Evolutionary conservation across 2,113 vertebrate species (phyloP).

Genomic region (Neofelis nebulosa): DNA sequence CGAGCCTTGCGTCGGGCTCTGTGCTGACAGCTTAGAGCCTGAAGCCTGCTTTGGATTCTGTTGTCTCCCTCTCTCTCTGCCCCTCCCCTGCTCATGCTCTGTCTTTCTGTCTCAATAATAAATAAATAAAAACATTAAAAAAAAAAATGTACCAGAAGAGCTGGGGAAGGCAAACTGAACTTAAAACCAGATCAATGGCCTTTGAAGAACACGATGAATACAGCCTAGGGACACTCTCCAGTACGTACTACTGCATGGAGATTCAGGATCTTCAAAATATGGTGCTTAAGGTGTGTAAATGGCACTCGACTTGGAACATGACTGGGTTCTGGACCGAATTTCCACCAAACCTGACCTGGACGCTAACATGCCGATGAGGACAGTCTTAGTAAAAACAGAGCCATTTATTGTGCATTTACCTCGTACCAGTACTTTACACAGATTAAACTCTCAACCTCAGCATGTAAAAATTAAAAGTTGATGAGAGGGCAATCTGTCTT

Average conservation of each 20-base stretch:
- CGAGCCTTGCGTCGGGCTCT: no score
- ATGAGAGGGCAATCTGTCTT: background rate
- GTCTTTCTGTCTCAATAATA: no score
- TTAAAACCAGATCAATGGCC: background rate
- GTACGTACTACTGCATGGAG: no score
- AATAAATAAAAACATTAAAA: no score
- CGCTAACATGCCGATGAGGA: background rate
- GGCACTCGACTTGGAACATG: background rate
- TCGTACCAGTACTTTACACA: background rate
- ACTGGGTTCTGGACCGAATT: background rate
- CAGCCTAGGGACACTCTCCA: background rate
- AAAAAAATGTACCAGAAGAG: constrained; percentile 1
- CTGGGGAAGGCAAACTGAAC: background rate
- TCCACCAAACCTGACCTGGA: background rate
- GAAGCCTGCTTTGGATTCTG: no score
- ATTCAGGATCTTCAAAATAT: background rate
- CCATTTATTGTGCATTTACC: background rate
- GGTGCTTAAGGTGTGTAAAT: background rate
- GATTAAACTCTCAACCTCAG: background rate
- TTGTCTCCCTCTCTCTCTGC: no score
- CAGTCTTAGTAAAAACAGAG: background rate
- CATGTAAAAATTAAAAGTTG: background rate
- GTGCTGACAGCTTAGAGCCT: no score
- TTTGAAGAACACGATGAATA: background rate
- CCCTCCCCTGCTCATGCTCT: no score